phyloP scores from a whole-genome alignment of 2,113 vertebrate species.

The Nerophis lumbriciformis region DNA sequence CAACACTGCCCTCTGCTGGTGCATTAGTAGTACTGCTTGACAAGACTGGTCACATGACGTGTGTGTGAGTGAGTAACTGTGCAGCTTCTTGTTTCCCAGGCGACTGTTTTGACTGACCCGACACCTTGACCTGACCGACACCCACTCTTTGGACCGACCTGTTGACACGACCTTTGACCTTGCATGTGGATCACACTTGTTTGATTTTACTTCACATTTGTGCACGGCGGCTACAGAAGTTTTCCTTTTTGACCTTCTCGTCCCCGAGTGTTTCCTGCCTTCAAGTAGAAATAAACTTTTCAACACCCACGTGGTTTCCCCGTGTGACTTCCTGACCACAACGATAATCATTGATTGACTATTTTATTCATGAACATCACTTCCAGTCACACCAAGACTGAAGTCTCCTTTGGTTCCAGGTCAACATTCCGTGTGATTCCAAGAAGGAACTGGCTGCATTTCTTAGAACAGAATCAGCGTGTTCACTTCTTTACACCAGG shows the following conservation, averaged over 20 bases:
- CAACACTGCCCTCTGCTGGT: too few relatives aligned
- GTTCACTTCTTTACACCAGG: conserved; percentile 7
- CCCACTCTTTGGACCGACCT: conserved; percentile 42
- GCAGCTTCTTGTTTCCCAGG: conserved; percentile 68
- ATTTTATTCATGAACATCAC: conserved; percentile 55
- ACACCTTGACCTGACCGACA: conserved; percentile 61
- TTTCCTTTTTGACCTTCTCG: not conserved
- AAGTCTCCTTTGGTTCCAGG: not conserved
- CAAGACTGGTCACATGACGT: not conserved
- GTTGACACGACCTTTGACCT: conserved; percentile 67
- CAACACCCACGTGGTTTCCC: too few relatives aligned
- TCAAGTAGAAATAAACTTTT: too few relatives aligned
- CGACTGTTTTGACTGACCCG: conserved; percentile 64
- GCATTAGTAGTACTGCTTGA: not conserved
- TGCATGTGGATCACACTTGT: not conserved
- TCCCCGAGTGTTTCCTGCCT: too few relatives aligned
- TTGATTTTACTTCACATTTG: too few relatives aligned
- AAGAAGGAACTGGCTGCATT: conserved; percentile 28
- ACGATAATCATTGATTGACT: too few relatives aligned
- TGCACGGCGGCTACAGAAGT: too few relatives aligned
- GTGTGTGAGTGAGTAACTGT: conserved; percentile 48
- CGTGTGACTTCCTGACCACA: too few relatives aligned
- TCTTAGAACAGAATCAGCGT: conserved; percentile 32
- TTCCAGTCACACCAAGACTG: conserved; percentile 28
- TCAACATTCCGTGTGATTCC: not conserved